A percentile compares a stretch with the other conserved stretches of the same genome.
Conservation (phyloP, 1,140 invertebrate species). For the Limonius californicus region DNA sequence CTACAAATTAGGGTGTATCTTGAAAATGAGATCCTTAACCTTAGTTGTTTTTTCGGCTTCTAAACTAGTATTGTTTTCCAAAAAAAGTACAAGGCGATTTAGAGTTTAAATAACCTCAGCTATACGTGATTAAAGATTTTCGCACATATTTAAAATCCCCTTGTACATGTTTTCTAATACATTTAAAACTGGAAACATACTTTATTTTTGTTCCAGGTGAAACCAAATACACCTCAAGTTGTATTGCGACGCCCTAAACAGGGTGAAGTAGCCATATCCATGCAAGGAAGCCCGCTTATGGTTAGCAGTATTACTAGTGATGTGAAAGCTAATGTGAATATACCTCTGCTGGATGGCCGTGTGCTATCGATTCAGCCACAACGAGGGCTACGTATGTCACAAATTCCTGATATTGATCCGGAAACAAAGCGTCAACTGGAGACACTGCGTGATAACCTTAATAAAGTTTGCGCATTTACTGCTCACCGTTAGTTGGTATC, state of each 20-base stretch:
- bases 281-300: slow-evolving; percentile 61
- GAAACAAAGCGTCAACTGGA: slow-evolving; percentile 52
- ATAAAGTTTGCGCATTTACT: slow-evolving; percentile 49
- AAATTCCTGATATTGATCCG: slow-evolving; percentile 52
- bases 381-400: slow-evolving; percentile 52
- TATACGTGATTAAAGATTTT: no score
- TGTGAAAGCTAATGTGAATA: slow-evolving; percentile 59
- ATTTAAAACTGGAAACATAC: no score
- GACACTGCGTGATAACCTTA: slow-evolving; percentile 55
- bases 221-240: slow-evolving; percentile 57
- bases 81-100: no score
- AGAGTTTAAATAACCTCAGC: no score
- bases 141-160: no score
- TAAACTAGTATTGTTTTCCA: no score
- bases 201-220: slow-evolving; percentile 52
- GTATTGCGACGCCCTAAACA: slow-evolving; percentile 57
- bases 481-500: no score
- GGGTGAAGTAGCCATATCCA: slow-evolving; percentile 64
- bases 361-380: slow-evolving; percentile 59
- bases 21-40: no score
- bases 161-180: no score
- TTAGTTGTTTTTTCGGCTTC: no score
- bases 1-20: no score
- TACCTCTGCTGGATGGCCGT: slow-evolving; percentile 57
- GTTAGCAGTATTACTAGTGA: slow-evolving; percentile 49